phyloP scores from a whole-genome alignment of 2,113 vertebrate genomes.

The Mobula hypostoma region DNA sequence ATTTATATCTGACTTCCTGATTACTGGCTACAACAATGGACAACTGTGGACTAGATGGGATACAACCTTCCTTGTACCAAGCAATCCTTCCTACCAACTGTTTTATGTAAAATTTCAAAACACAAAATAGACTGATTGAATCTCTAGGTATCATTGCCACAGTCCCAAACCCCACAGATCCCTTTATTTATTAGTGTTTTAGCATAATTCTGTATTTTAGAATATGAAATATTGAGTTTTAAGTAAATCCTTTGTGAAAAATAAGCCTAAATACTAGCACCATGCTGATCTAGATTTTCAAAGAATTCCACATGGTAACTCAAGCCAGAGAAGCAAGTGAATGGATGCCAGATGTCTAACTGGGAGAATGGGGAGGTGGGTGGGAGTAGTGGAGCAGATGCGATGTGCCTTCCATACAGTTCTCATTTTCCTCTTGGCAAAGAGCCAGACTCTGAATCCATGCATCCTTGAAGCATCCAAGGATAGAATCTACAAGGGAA shows the following conservation, averaged over 20 bases:
- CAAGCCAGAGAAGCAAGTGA: neutral
- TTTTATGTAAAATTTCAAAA: neutral
- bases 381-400: neutral
- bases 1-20: neutral
- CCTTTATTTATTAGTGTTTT: neutral
- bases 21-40: neutral
- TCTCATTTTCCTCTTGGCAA: neutral
- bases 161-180: neutral
- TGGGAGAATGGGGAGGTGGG: neutral
- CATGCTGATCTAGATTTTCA: neutral
- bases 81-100: neutral
- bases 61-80: neutral
- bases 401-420: neutral
- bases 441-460: neutral
- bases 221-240: neutral
- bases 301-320: neutral
- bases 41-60: neutral
- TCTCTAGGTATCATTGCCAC: neutral
- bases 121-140: neutral
- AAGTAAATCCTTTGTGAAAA: neutral
- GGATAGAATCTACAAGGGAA: neutral
- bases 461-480: neutral
- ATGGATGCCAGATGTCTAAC: neutral
- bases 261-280: neutral
- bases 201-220: neutral